Evolutionary conservation across 1,140 invertebrate genomes (phyloP).

Genomic region (Zeugodacus cucurbitae): DNA sequence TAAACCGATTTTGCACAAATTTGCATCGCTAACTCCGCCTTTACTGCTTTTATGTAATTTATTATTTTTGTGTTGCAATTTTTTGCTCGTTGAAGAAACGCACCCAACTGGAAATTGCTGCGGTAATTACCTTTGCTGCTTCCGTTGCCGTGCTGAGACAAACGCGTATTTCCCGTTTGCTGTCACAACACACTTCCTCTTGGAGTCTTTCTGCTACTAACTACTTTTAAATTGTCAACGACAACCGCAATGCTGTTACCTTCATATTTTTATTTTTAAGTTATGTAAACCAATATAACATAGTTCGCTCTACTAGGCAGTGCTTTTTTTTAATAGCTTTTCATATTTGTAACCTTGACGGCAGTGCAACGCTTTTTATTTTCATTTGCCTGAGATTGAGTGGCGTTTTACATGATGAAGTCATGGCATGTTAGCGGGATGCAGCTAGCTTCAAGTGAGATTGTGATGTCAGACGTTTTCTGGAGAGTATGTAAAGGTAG

Average conservation of each 20-base stretch:
- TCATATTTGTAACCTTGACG: not conserved
- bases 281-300: not conserved
- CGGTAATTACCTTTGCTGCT: conserved; percentile 4
- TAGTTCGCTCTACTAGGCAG: not conserved
- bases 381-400: not conserved
- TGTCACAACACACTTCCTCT: not conserved
- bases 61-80: not conserved
- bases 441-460: not conserved
- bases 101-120: not conserved
- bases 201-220: not conserved
- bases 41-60: not conserved
- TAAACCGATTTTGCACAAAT: not conserved
- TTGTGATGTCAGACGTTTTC: not conserved
- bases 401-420: not conserved
- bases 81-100: not conserved
- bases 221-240: not conserved
- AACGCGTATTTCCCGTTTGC: not conserved
- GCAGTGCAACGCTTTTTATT: not conserved
- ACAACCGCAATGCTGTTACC: not conserved
- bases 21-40: not conserved
- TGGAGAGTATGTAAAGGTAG: not conserved
- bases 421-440: not conserved
- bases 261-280: not conserved
- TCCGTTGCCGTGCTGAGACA: not conserved
- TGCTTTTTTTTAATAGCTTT: not conserved